Evolutionary conservation across 2,113 vertebrate species (phyloP).

Genomic region (Perca schrenkii): DNA sequence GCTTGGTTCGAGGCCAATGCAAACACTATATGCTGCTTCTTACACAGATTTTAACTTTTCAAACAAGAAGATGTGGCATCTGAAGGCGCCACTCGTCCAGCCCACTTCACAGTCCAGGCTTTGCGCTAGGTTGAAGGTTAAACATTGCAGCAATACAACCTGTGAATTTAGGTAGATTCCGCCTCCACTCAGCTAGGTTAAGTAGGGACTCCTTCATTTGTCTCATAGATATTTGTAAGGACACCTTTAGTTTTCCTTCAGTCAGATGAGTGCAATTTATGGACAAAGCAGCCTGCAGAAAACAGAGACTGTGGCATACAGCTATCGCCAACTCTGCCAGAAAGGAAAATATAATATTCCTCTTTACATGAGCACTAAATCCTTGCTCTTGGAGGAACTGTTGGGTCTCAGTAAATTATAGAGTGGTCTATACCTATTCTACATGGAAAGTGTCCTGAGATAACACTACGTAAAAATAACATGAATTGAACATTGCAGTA

Average conservation of each 20-base stretch:
- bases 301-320: not conserved
- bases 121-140: slow-evolving; percentile 3
- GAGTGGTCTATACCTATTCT: no score
- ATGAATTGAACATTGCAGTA: not conserved
- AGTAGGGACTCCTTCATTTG: slow-evolving; percentile 13
- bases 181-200: not conserved
- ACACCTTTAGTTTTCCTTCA: slow-evolving; percentile 1
- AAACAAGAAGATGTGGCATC: not conserved
- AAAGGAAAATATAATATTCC: not conserved
- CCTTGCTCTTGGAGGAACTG: no score
- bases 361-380: no score
- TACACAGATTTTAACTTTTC: slow-evolving; percentile 13
- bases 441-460: no score
- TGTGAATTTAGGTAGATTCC: not conserved
- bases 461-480: no score
- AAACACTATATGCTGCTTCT: not conserved
- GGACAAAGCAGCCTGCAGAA: not conserved
- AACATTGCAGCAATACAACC: slow-evolving; percentile 6
- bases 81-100: not conserved
- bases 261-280: slow-evolving; percentile 3
- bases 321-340: not conserved
- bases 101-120: not conserved
- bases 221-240: slow-evolving; percentile 23
- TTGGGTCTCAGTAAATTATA: no score
- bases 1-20: not conserved